A percentile compares a stretch with the other conserved stretches of the same genome.
Conservation (phyloP, 2,888 invertebrate genomes). For the Cheilosia vernalis region DNA sequence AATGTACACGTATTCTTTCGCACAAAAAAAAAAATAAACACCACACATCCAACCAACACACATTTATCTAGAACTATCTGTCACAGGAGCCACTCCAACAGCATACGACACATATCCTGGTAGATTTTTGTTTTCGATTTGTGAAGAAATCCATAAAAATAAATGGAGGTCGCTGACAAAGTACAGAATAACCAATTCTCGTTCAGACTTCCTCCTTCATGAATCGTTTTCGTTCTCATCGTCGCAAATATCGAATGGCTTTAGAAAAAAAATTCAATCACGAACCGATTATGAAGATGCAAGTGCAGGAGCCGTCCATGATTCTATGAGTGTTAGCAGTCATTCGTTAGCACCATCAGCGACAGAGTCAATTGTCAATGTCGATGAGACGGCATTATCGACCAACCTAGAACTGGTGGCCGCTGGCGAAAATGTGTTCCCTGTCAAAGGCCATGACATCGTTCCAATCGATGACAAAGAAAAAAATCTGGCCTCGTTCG, state of each 20-base stretch:
- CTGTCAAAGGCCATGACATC: conserved; percentile 62
- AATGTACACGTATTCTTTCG: conserved; percentile 32
- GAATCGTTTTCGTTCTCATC: conserved; percentile 23
- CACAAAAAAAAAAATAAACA: conserved; percentile 8
- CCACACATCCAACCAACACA: background rate
- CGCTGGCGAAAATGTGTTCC: conserved; percentile 29
- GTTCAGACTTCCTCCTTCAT: conserved; percentile 33
- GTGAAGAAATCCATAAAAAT: conserved; percentile 75
- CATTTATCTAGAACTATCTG: conserved; percentile 28
- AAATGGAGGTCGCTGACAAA: conserved; percentile 57
- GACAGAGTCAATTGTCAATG: conserved; percentile 65
- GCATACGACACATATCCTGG: conserved; percentile 77
- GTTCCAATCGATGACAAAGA: conserved; percentile 38
- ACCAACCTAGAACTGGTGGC: conserved; percentile 21
- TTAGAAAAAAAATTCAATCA: conserved; percentile 66
- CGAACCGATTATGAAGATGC: conserved; percentile 69
- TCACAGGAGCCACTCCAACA: conserved; percentile 24
- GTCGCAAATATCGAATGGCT: conserved; percentile 10
- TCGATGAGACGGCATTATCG: conserved; percentile 57
- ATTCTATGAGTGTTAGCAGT: conserved; percentile 25
- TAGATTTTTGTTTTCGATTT: conserved; percentile 78
- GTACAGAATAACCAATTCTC: conserved; percentile 52
- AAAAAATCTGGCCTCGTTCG: conserved; percentile 42
- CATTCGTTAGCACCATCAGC: conserved; percentile 51
- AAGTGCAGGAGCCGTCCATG: conserved; percentile 25